Base-by-base conservation (phyloP, 2,888 invertebrate species). In the Hartigia nigra region DNA sequence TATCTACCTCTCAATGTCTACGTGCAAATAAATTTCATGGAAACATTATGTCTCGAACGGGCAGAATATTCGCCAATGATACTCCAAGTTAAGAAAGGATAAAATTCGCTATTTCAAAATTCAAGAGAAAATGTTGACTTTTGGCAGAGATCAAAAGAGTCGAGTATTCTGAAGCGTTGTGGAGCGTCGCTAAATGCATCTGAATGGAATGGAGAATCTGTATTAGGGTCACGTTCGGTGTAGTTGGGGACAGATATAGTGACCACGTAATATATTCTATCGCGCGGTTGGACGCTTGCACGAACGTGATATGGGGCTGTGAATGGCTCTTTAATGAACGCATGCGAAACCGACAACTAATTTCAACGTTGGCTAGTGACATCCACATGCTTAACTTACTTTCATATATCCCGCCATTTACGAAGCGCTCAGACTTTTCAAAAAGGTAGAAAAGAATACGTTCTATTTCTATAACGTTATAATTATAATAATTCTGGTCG, bases 241-340 rank as follows among this genome's bases (percentile, higher is more conserved):
- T 72, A 72, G 72, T 34, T 34, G 72, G 72, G 31, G 72, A 31
- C 12, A 34, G 12, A 72, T 72, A 83, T 82, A 84, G 83, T 83
- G 85, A 83, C 77, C 77, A 82, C 81, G 79, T 86, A 86, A 86
- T 86, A 76, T 86, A 86, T 86, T 86, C 86, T 75, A 69, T 69
- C 77, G 81, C 75, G 85, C 83, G 84, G 83, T 86, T 80, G 81
- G 70, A 77, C 80, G 75, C 37, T 81, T 37, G 77, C 76, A 78
- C 79, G 84, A 79, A 81, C 78, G 76, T 78, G 83, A 82, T 82
- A 82, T 82, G 82, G 82, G 78, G 83, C 83, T 84, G 84, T 88
- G 87, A 87, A 87, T 87, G 82, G 84, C 79, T 75, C 83, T 84
- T 88, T 88, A 87, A 87, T 85, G 86, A 87, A 76, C 81, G 76